phyloP scores from a whole-genome alignment of 2,113 vertebrate species.

The Pseudorhombus dupliciocellatus region DNA sequence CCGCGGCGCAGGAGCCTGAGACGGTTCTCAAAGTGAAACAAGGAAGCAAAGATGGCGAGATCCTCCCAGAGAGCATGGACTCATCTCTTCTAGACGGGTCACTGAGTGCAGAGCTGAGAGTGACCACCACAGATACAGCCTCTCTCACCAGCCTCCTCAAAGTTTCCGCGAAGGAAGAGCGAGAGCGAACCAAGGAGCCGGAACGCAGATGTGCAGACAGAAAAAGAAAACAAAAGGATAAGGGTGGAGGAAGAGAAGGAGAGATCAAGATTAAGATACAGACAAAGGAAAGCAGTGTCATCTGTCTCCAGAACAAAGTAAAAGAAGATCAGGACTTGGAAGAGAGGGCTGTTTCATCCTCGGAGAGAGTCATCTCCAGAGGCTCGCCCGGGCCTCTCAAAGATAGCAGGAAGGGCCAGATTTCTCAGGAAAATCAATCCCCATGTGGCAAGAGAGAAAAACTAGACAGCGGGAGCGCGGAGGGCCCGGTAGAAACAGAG shows the following conservation, averaged over 20 bases:
- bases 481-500: conserved; percentile 15
- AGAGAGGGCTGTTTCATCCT: conserved; percentile 36
- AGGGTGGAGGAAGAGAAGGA: conserved; percentile 30
- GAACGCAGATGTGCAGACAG: conserved; percentile 18
- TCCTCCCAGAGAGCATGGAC: conserved; percentile 33
- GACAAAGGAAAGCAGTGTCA: conserved; percentile 30
- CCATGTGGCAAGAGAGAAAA: conserved; percentile 68
- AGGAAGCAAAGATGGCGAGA: conserved; percentile 22
- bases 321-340: conserved; percentile 26
- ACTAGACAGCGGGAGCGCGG: neutral
- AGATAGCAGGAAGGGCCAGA: conserved; percentile 72
- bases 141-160: conserved; percentile 53
- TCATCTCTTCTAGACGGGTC: conserved; percentile 59
- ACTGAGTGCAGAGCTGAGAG: conserved; percentile 76
- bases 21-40: conserved; percentile 8
- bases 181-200: conserved; percentile 21
- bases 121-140: conserved; percentile 71
- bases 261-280: conserved; percentile 63
- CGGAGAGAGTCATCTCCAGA: conserved; percentile 42
- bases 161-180: conserved; percentile 57
- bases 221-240: conserved; percentile 59
- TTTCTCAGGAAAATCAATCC: conserved; percentile 80
- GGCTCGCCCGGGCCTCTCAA: conserved; percentile 33
- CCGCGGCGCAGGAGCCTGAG: conserved; percentile 37
- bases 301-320: conserved; percentile 39